Percentiles rank a stretch among this genome's conserved stretches.
Conservation (phyloP, 2,888 invertebrate species). For the Mythimna lalbum region DNA sequence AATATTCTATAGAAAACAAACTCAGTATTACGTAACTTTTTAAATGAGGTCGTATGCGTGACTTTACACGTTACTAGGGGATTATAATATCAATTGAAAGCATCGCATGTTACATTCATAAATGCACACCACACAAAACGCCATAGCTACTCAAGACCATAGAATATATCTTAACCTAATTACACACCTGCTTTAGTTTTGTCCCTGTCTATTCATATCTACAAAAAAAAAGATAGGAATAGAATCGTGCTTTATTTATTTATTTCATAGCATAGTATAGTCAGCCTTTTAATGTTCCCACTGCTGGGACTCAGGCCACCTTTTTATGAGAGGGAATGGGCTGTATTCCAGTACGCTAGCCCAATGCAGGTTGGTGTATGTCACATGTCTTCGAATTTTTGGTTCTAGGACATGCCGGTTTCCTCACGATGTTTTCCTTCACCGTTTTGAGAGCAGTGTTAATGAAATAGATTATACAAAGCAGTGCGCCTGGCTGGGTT, state of each 20-base stretch:
- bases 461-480: too few species aligned
- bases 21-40: background rate
- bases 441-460: too few species aligned
- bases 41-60: conserved; percentile 25
- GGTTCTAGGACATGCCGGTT: too few species aligned
- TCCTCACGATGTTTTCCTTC: too few species aligned
- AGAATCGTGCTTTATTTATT: background rate
- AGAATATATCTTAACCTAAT: background rate
- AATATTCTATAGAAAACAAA: background rate
- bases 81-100: conserved; percentile 35
- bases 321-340: too few species aligned
- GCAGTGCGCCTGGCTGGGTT: too few species aligned
- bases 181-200: background rate
- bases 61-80: background rate
- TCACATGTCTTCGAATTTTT: too few species aligned
- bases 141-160: conserved; percentile 4
- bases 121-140: conserved; percentile 11
- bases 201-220: background rate
- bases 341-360: too few species aligned
- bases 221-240: background rate
- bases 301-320: too few species aligned
- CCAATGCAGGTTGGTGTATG: too few species aligned
- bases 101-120: conserved; percentile 16
- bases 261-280: too few species aligned
- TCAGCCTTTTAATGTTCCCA: too few species aligned